Conservation (phyloP, 2,113 vertebrate genomes). For the Zosterops hypoxanthus region DNA sequence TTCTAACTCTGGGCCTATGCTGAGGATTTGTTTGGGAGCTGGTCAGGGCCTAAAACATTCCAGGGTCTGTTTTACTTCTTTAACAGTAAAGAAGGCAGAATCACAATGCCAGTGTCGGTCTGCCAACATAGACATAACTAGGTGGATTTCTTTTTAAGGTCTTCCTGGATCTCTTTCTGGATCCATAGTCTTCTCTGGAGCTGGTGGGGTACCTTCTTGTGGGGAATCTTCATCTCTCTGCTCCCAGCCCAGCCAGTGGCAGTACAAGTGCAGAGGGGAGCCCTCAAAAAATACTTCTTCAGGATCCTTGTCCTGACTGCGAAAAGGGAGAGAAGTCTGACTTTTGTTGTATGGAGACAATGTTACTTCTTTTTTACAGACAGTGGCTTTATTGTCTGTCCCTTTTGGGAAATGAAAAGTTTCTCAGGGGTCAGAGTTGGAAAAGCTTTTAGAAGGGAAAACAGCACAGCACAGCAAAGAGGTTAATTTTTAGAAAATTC, state of each 20-base stretch:
- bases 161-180: not conserved
- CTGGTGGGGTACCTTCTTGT: not conserved
- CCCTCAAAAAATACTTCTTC: not conserved
- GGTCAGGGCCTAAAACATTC: not conserved
- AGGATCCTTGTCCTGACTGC: not conserved
- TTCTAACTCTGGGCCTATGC: not conserved
- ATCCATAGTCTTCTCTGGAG: not conserved
- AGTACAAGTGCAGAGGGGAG: not conserved
- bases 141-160: not conserved
- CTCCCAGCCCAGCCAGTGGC: not conserved
- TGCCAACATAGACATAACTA: not conserved
- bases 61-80: not conserved
- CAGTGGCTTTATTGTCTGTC: not conserved
- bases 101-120: rapidly evolving
- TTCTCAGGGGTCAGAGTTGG: not conserved
- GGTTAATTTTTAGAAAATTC: not conserved
- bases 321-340: not conserved
- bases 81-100: not conserved
- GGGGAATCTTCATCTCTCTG: not conserved
- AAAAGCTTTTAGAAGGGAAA: not conserved
- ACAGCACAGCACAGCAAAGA: not conserved
- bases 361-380: not conserved
- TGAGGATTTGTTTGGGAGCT: not conserved
- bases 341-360: not conserved
- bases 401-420: not conserved